Conservation (phyloP, 2,113 vertebrate species). For the Salvelinus fontinalis region DNA sequence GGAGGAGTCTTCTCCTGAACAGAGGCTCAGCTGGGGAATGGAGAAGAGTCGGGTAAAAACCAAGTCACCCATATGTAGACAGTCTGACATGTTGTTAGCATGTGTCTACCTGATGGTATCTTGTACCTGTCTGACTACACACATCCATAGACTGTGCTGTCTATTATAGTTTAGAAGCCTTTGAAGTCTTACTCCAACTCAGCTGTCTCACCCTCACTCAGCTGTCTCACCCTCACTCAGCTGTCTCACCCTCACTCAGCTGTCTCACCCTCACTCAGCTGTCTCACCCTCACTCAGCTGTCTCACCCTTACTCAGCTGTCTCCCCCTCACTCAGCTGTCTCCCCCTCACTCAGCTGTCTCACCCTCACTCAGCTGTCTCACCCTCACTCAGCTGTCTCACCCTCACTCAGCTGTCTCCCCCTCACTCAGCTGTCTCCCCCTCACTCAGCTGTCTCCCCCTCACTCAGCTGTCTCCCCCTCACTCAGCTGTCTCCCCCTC, state of each 20-base stretch:
- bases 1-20: slow-evolving; percentile 48
- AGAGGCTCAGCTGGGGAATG: slow-evolving; percentile 35
- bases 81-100: background rate
- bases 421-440: too few relatives aligned
- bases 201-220: background rate
- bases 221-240: background rate
- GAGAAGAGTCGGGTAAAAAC: slow-evolving; percentile 44
- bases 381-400: too few relatives aligned
- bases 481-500: too few relatives aligned
- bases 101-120: background rate
- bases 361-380: too few relatives aligned
- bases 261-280: too few relatives aligned
- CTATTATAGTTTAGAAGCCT: background rate
- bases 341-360: too few relatives aligned
- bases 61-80: background rate
- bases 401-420: too few relatives aligned
- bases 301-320: too few relatives aligned
- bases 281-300: background rate
- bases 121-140: background rate
- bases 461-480: too few relatives aligned
- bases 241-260: background rate
- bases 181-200: background rate
- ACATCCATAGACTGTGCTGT: background rate
- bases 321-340: too few relatives aligned
- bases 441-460: too few relatives aligned